Percentiles rank a stretch among this genome's conserved stretches.
These are phyloP conservation scores for Endotricha flammealis DNA, from an alignment of 2,888 invertebrate genomes.

Conservation along the genomic window DNA sequence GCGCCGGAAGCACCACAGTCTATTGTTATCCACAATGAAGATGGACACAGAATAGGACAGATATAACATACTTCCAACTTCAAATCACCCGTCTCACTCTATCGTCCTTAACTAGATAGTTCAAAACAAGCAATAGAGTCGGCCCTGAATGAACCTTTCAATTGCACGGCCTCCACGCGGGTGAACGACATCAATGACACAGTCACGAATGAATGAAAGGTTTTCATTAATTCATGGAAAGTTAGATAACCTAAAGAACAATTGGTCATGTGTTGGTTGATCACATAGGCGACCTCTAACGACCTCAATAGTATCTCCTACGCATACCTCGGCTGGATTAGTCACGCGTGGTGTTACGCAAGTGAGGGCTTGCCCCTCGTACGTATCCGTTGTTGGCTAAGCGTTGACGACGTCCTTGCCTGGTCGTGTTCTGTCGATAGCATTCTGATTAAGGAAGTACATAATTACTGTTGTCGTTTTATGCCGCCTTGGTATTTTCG, in stretches of 20 bases:
- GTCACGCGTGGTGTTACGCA: slow-evolving; percentile 46
- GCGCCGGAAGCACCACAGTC: slow-evolving; percentile 34
- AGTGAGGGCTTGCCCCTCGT: slow-evolving; percentile 46
- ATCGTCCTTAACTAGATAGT: slow-evolving; percentile 5
- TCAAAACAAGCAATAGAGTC: slow-evolving; percentile 17
- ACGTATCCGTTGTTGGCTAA: slow-evolving; percentile 39
- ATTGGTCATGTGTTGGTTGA: too few relatives aligned
- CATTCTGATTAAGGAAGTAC: slow-evolving; percentile 14
- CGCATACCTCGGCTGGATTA: slow-evolving; percentile 41
- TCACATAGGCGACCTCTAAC: slow-evolving; percentile 46
- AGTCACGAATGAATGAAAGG: slow-evolving; percentile 25
- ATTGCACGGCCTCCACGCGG: slow-evolving; percentile 36
- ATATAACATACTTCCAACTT: slow-evolving; percentile 8
- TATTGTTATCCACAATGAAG: slow-evolving; percentile 33
- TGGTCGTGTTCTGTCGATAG: slow-evolving; percentile 7
- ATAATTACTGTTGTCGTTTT: neutral
- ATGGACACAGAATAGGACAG: slow-evolving; percentile 26
- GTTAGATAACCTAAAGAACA: slow-evolving; percentile 15
- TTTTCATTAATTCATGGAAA: slow-evolving; percentile 28
- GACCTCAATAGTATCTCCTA: slow-evolving; percentile 46
- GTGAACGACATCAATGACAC: slow-evolving; percentile 42
- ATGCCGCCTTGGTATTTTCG: slow-evolving; percentile 14
- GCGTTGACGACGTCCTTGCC: slow-evolving; percentile 24
- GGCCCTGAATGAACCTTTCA: slow-evolving; percentile 50
- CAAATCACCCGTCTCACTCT: slow-evolving; percentile 1